Percentiles rank a stretch among this genome's conserved stretches.
These are phyloP conservation scores for Ctenopoma multispine DNA, from an alignment of 2,797 vertebrate species.

Conservation along the genomic window DNA sequence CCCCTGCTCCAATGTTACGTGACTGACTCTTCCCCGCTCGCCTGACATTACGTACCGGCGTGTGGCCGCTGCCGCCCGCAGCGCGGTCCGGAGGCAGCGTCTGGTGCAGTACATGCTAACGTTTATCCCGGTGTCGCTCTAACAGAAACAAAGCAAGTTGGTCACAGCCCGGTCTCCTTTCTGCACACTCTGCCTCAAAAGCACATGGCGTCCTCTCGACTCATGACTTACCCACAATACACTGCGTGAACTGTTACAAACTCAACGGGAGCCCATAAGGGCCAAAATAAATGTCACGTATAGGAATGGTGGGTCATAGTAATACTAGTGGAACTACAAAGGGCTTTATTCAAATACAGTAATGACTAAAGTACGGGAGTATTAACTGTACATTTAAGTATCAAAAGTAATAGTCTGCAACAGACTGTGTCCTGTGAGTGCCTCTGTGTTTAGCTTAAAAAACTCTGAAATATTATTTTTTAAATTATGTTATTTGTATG, in stretches of 20 bases:
- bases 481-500: neutral
- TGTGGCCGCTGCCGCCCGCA: constrained; percentile 68
- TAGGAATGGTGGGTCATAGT: neutral
- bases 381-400: too few species aligned
- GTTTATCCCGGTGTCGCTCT: constrained; percentile 5
- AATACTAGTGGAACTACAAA: too few species aligned
- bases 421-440: too few species aligned
- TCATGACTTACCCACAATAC: constrained; percentile 86
- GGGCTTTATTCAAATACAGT: too few species aligned
- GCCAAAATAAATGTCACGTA: neutral
- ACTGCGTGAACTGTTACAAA: constrained; percentile 45
- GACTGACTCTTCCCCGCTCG: neutral
- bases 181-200: constrained; percentile 60
- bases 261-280: constrained; percentile 24
- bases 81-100: constrained; percentile 78
- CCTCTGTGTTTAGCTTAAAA: too few species aligned
- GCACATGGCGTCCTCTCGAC: constrained; percentile 85
- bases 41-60: constrained; percentile 74
- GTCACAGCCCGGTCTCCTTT: constrained; percentile 1
- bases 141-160: neutral
- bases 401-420: too few species aligned
- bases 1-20: constrained; percentile 12
- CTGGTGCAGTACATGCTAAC: constrained; percentile 80
- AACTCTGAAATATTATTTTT: too few species aligned
- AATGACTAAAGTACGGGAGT: too few species aligned